phyloP scores from a whole-genome alignment of 1,140 invertebrate genomes.

The Bombus turneri region DNA sequence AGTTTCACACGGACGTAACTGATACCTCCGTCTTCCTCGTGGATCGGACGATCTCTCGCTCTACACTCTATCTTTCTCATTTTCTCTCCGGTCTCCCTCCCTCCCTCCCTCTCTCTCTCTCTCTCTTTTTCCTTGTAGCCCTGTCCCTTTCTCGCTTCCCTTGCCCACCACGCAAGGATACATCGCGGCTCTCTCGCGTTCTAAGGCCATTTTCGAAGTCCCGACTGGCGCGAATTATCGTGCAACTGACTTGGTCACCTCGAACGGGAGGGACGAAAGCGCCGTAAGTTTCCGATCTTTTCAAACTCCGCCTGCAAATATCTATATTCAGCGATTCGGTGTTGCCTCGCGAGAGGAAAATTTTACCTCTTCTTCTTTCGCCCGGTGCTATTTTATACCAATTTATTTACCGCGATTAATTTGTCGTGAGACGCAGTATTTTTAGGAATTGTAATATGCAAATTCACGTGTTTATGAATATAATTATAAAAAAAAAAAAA shows the following conservation, averaged over 20 bases:
- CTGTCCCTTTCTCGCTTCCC: slow-evolving; percentile 47
- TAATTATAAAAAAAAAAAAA: no score
- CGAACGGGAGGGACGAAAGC: slow-evolving; percentile 5
- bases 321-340: neutral
- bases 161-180: slow-evolving; percentile 29
- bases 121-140: slow-evolving; percentile 30
- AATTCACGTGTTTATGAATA: no score
- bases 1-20: slow-evolving; percentile 77
- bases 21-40: slow-evolving; percentile 68
- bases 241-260: slow-evolving; percentile 21
- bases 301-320: neutral
- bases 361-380: neutral
- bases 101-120: slow-evolving; percentile 50
- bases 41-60: slow-evolving; percentile 63
- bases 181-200: slow-evolving; percentile 14
- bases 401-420: neutral
- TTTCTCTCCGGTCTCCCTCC: slow-evolving; percentile 48
- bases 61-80: slow-evolving; percentile 62
- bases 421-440: neutral
- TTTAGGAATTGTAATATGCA: no score
- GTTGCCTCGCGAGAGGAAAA: neutral
- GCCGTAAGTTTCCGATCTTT: slow-evolving; percentile 3
- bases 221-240: slow-evolving; percentile 53
- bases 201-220: slow-evolving; percentile 54
- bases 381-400: neutral